Evolutionary conservation across 2,113 vertebrate genomes (phyloP), one percentile per base, ranked within the genome.

Genomic region (Okapia johnstoni): DNA sequence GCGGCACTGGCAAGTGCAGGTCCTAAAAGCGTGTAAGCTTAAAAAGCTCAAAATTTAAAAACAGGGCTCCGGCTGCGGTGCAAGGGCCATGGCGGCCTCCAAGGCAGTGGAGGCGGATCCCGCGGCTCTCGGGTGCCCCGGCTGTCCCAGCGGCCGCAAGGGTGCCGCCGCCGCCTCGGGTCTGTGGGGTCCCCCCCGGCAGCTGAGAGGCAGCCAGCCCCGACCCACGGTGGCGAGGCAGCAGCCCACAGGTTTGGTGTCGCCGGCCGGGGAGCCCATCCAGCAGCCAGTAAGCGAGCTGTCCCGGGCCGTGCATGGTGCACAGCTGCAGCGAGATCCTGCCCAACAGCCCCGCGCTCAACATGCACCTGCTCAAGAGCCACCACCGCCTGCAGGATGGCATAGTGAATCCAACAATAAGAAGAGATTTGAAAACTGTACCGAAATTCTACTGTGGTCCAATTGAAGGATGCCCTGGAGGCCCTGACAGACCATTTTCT

Each of bases 391-490:
- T 98, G 90, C 98, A 99, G 99, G 99, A 99, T 92, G 99, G 99
- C 97, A 99, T 99, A 88, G 98, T 99, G 96, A 99, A 99, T 98
- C 99, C 99, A 94, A 99, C 99, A 1, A 43, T 99, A 23, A 19
- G 52, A 19, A 70, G 40, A 70, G 66, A 40, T 12, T 5, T 70
- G n/a, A 40, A 40, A 70, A 99, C 99, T 3, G 98, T 99, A 66
- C 99, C 99, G 93, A 99, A 99, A 98, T 99, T 99, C 90, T 99
- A 58, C 57, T 58, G 57, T 26, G 26, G 57, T 98, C 99, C 99
- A 30, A 99, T 99, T 95, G 99, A 99, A 98, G 99, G 99, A 54
- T 99, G 99, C 97, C 99, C 99, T 85, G 99, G 99, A 58, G 57
- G 57, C 57, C 57, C 25, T 21, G 99, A 99, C 98, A 99, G 99